phyloP scores from a whole-genome alignment of 2,888 invertebrate species.

The Dendrolimus pini region DNA sequence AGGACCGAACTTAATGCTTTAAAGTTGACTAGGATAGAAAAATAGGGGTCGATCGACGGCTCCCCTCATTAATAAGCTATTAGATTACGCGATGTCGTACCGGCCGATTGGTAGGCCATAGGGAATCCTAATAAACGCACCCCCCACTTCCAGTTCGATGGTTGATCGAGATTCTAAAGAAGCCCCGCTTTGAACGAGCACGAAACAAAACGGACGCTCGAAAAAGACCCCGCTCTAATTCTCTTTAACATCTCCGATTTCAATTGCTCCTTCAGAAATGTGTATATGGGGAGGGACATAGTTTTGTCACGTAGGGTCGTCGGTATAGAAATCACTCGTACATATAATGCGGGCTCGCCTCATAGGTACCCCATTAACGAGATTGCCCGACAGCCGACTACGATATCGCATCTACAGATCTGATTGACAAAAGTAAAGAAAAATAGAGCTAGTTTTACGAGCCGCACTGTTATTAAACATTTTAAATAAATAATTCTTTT shows the following conservation, averaged over 20 bases:
- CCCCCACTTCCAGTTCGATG: constrained; percentile 73
- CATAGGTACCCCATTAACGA: constrained; percentile 73
- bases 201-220: constrained; percentile 70
- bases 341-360: constrained; percentile 69
- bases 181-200: constrained; percentile 66
- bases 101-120: constrained; percentile 71
- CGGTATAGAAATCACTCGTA: constrained; percentile 56
- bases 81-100: constrained; percentile 70
- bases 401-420: constrained; percentile 69
- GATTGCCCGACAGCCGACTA: constrained; percentile 61
- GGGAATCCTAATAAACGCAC: constrained; percentile 73
- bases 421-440: constrained; percentile 64
- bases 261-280: constrained; percentile 77
- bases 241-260: constrained; percentile 77
- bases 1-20: constrained; percentile 54
- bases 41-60: constrained; percentile 63
- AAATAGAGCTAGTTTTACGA: constrained; percentile 64
- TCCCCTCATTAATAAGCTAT: constrained; percentile 76
- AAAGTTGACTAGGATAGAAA: constrained; percentile 67
- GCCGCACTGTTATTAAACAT: constrained; percentile 71
- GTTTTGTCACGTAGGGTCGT: constrained; percentile 74
- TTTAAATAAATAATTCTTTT: constrained; percentile 59
- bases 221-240: constrained; percentile 74
- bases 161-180: constrained; percentile 74
- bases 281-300: constrained; percentile 75